phyloP scores from a whole-genome alignment of 1,140 invertebrate genomes.

The Holcopasites calliopsidis region DNA sequence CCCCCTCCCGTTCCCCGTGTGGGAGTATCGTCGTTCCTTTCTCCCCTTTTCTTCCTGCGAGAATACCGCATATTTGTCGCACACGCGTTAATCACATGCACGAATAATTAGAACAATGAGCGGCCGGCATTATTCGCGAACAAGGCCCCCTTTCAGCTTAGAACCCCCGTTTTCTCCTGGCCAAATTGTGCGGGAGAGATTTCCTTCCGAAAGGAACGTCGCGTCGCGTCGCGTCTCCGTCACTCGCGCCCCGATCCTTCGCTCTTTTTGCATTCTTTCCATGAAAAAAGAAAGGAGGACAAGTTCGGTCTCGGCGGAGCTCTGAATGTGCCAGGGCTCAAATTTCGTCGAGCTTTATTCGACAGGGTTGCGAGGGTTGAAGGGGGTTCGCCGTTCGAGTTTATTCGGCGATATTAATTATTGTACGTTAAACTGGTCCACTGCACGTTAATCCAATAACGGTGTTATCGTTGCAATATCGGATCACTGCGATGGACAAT shows the following conservation, averaged over 20 bases:
- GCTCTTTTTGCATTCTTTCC: constrained; percentile 56
- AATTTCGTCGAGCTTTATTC: no score
- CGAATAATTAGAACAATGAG: constrained; percentile 79
- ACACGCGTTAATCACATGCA: constrained; percentile 78
- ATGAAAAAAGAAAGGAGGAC: constrained; percentile 6
- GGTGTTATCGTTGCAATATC: background rate
- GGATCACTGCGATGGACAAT: background rate
- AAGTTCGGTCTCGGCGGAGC: background rate
- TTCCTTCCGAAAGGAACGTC: constrained; percentile 9
- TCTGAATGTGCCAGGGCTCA: constrained; percentile 27
- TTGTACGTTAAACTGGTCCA: background rate
- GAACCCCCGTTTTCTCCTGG: background rate
- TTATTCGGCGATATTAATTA: no score
- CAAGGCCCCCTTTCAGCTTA: constrained; percentile 61
- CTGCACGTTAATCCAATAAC: background rate
- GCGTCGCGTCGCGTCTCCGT: constrained; percentile 1
- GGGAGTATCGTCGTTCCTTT: constrained; percentile 49
- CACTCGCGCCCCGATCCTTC: constrained; percentile 33
- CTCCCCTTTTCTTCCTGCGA: constrained; percentile 43
- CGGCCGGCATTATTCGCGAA: constrained; percentile 75
- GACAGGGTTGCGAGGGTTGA: background rate
- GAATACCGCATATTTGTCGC: constrained; percentile 57
- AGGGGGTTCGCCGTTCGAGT: background rate
- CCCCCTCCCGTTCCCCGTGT: constrained; percentile 40
- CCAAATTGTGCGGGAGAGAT: constrained; percentile 51